Evolutionary conservation across 2,888 invertebrate genomes (phyloP).

Genomic region (Diachrysia chrysitis): DNA sequence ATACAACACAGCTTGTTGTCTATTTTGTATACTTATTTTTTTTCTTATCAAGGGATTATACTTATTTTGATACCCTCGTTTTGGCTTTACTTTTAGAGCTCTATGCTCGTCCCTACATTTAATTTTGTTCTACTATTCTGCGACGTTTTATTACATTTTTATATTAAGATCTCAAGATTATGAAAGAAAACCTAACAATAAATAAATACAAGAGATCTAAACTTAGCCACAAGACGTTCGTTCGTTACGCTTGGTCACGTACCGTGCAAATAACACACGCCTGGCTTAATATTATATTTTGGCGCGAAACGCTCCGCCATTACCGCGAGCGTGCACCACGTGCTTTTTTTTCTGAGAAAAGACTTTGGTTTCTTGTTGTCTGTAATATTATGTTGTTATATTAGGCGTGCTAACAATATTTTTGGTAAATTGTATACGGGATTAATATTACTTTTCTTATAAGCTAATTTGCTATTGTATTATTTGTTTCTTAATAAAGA

Average conservation of each 20-base stretch:
- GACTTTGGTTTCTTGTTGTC: slow-evolving; percentile 25
- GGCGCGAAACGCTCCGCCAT: slow-evolving; percentile 46
- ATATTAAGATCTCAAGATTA: too few species aligned
- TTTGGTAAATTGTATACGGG: neutral
- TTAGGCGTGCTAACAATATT: neutral
- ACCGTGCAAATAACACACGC: slow-evolving; percentile 53
- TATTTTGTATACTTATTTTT: too few species aligned
- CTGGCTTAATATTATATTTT: slow-evolving; percentile 49
- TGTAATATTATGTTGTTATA: slow-evolving; percentile 19
- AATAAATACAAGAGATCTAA: slow-evolving; percentile 48
- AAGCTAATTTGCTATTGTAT: neutral
- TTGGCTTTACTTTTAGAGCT: too few species aligned
- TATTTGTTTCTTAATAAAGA: neutral
- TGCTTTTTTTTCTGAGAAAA: slow-evolving; percentile 25
- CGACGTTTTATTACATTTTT: neutral
- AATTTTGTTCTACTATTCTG: too few species aligned
- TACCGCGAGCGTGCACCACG: slow-evolving; percentile 36
- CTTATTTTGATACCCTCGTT: too few species aligned
- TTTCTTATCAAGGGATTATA: too few species aligned
- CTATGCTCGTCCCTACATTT: too few species aligned
- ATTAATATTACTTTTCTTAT: neutral
- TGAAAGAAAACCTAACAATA: slow-evolving; percentile 7
- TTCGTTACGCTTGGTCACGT: slow-evolving; percentile 43
- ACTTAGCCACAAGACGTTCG: slow-evolving; percentile 36
- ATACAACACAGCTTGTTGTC: too few species aligned